phyloP scores from a whole-genome alignment of 2,888 invertebrate genomes.

The Cheilosia urbana region DNA sequence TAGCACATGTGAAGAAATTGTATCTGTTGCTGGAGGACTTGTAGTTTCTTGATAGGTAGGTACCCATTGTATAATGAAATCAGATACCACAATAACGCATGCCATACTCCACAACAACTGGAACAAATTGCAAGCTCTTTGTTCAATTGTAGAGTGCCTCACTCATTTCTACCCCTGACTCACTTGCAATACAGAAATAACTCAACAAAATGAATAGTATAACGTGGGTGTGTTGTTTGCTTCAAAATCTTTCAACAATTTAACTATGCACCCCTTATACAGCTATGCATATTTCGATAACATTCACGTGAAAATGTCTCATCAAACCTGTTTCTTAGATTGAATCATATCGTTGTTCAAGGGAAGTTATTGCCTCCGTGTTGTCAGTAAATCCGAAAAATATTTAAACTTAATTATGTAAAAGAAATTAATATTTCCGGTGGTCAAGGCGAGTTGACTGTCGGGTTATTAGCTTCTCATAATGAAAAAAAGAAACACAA shows the following conservation, averaged over 20 bases:
- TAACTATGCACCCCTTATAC: too few species aligned
- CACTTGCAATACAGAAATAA: neutral
- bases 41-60: neutral
- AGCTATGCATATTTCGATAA: neutral
- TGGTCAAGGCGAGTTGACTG: constrained; percentile 44
- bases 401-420: constrained; percentile 23
- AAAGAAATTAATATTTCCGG: constrained; percentile 54
- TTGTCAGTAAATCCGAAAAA: constrained; percentile 37
- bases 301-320: constrained; percentile 11
- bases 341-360: constrained; percentile 32
- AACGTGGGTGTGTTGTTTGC: neutral
- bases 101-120: neutral
- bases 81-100: neutral
- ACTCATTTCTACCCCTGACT: neutral
- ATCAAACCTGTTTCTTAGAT: neutral
- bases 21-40: neutral
- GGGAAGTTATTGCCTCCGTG: constrained; percentile 19
- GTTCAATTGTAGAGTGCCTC: neutral
- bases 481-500: constrained; percentile 1
- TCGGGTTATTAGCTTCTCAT: constrained; percentile 31
- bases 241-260: too few species aligned
- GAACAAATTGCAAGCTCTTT: neutral
- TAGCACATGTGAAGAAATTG: constrained; percentile 29
- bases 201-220: neutral
- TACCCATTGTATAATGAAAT: constrained; percentile 11